Percentiles rank a stretch among this genome's conserved stretches.
These are phyloP conservation scores for Mustelus asterias DNA, from an alignment of 2,113 vertebrate species.

Conservation along the genomic window DNA sequence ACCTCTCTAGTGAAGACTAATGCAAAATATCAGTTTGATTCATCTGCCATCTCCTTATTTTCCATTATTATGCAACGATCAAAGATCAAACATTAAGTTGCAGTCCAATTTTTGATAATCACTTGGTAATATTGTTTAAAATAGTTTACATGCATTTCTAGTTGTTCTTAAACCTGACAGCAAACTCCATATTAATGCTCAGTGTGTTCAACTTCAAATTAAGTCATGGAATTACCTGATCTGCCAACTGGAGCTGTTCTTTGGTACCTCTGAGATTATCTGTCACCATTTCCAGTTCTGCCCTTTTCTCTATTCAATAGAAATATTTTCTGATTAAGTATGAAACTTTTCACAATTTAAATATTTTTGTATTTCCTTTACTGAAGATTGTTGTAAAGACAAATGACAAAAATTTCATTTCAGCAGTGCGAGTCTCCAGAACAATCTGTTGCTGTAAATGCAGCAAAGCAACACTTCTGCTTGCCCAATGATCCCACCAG, in stretches of 20 bases:
- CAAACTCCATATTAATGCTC: background rate
- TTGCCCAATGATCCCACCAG: background rate
- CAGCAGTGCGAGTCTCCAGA: background rate
- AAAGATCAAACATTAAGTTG: background rate
- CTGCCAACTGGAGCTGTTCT: constrained; percentile 52
- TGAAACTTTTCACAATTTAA: background rate
- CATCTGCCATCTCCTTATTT: too few species aligned
- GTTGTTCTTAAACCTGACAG: background rate
- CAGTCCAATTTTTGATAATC: background rate
- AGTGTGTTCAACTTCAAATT: background rate
- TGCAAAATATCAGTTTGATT: too few species aligned
- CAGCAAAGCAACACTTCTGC: background rate
- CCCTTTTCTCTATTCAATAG: constrained; percentile 50
- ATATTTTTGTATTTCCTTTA: background rate
- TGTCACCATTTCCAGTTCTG: constrained; percentile 54
- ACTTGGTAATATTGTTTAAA: background rate
- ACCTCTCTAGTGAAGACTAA: too few species aligned
- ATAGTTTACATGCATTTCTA: background rate
- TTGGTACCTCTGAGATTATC: constrained; percentile 51
- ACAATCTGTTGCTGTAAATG: background rate
- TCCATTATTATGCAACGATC: too few species aligned
- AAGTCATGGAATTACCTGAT: constrained; percentile 53
- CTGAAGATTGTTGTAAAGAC: background rate
- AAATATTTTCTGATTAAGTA: background rate
- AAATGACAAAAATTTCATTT: background rate